These are phyloP conservation scores for Pogonus chalceus DNA, from an alignment of 1,140 invertebrate species.

Conservation along the genomic window DNA sequence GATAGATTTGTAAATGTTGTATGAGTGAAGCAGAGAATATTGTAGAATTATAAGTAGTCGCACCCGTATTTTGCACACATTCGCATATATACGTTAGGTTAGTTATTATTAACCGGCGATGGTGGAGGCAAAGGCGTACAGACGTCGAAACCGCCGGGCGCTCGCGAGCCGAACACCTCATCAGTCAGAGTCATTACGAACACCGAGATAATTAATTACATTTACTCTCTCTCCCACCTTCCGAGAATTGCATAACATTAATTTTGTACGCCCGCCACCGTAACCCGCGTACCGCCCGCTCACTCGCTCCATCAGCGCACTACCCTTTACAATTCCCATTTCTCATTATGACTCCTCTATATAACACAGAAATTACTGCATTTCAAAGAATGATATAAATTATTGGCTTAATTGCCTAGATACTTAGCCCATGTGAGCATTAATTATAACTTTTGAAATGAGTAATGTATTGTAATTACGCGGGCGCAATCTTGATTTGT, in stretches of 20 bases:
- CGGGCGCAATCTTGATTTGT: not conserved
- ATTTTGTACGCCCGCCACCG: slow-evolving; percentile 28
- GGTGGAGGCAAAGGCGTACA: not conserved
- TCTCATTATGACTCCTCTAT: slow-evolving; percentile 31
- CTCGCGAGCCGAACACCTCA: slow-evolving; percentile 32
- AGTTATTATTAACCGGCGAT: not conserved
- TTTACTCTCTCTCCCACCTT: slow-evolving; percentile 36
- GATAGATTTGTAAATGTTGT: too few relatives aligned
- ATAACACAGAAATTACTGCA: slow-evolving; percentile 23
- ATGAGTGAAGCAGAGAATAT: too few relatives aligned
- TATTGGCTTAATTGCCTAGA: slow-evolving; percentile 26
- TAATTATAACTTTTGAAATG: slow-evolving; percentile 26
- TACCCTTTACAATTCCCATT: slow-evolving; percentile 29
- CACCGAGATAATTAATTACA: slow-evolving; percentile 38
- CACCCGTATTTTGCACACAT: too few relatives aligned
- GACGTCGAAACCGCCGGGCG: not conserved
- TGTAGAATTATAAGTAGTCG: too few relatives aligned
- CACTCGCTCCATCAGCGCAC: slow-evolving; percentile 15
- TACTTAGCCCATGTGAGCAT: slow-evolving; percentile 23
- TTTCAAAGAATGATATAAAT: slow-evolving; percentile 27
- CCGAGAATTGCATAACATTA: slow-evolving; percentile 39
- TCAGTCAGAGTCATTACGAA: slow-evolving; percentile 39
- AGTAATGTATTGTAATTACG: slow-evolving; percentile 22
- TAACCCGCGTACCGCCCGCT: slow-evolving; percentile 2
- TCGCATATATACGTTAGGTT: too few relatives aligned